phyloP scores from a whole-genome alignment of 2,888 invertebrate genomes.

The Formica aserva region DNA sequence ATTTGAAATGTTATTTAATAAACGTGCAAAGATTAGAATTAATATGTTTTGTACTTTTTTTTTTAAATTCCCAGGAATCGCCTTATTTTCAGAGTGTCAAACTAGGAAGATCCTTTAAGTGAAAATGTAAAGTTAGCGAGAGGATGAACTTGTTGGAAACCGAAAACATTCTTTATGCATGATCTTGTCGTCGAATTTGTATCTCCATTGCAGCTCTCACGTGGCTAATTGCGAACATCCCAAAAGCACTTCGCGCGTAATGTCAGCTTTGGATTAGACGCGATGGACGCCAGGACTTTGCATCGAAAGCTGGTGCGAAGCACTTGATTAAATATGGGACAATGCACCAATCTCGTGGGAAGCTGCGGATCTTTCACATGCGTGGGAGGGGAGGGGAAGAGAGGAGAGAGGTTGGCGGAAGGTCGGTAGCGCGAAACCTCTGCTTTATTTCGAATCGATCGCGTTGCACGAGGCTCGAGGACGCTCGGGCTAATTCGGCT shows the following conservation, averaged over 20 bases:
- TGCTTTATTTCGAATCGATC: slow-evolving; percentile 75
- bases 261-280: slow-evolving; percentile 44
- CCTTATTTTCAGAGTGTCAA: too few species aligned
- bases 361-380: slow-evolving; percentile 30
- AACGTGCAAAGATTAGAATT: too few species aligned
- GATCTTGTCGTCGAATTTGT: slow-evolving; percentile 25
- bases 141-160: not conserved
- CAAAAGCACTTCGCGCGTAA: slow-evolving; percentile 32
- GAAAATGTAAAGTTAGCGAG: not conserved
- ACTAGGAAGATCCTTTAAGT: too few species aligned
- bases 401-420: slow-evolving; percentile 29
- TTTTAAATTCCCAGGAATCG: too few species aligned
- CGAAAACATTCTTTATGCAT: slow-evolving; percentile 17
- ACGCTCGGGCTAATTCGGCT: slow-evolving; percentile 75
- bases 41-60: too few species aligned
- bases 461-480: slow-evolving; percentile 64
- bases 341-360: slow-evolving; percentile 40
- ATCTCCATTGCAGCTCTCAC: not conserved
- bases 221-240: slow-evolving; percentile 43
- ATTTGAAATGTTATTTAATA: too few species aligned
- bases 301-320: slow-evolving; percentile 3
- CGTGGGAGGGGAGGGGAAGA: not conserved
- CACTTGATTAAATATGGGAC: slow-evolving; percentile 56
- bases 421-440: slow-evolving; percentile 56
- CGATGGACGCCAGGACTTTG: slow-evolving; percentile 23